A percentile compares a stretch with the other conserved stretches of the same genome.
Evolutionary conservation across 1,140 invertebrate species (phyloP).

Genomic region (Hesperophylax magnus): DNA sequence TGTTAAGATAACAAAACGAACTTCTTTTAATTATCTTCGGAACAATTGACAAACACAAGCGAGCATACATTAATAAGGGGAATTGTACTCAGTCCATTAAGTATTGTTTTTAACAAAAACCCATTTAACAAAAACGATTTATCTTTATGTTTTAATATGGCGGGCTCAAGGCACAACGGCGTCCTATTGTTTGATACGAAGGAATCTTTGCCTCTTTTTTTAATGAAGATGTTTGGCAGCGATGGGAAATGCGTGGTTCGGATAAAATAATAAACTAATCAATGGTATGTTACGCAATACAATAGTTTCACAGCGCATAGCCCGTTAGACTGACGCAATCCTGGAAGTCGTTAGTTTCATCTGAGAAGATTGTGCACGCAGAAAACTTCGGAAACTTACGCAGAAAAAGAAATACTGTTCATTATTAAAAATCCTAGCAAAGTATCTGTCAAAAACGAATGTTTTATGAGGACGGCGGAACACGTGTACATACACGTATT

Average conservation of each 20-base stretch:
- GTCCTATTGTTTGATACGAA: conserved; percentile 43
- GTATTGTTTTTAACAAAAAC: conserved; percentile 57
- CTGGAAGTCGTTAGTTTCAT: too few relatives aligned
- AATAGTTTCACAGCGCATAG: too few relatives aligned
- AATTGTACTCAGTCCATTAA: conserved; percentile 51
- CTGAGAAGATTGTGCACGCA: too few relatives aligned
- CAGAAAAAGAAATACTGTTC: too few relatives aligned
- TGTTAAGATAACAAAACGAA: conserved; percentile 45
- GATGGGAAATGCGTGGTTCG: neutral
- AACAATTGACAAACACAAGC: conserved; percentile 41
- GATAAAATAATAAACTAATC: too few relatives aligned
- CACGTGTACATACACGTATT: too few relatives aligned
- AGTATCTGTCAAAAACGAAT: too few relatives aligned
- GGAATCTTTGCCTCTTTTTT: conserved; percentile 43
- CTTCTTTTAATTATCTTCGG: conserved; percentile 45
- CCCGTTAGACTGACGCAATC: too few relatives aligned
- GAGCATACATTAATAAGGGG: conserved; percentile 48
- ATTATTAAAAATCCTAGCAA: too few relatives aligned
- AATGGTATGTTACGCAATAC: too few relatives aligned
- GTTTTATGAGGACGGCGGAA: too few relatives aligned
- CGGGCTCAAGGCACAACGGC: conserved; percentile 45
- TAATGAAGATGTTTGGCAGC: conserved; percentile 51
- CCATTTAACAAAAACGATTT: conserved; percentile 56
- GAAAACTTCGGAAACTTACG: too few relatives aligned
- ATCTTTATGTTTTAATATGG: conserved; percentile 54